Percentiles rank a stretch among this genome's conserved stretches.
Evolutionary conservation across 2,113 vertebrate genomes (phyloP).

Genomic region (Poecile atricapillus): DNA sequence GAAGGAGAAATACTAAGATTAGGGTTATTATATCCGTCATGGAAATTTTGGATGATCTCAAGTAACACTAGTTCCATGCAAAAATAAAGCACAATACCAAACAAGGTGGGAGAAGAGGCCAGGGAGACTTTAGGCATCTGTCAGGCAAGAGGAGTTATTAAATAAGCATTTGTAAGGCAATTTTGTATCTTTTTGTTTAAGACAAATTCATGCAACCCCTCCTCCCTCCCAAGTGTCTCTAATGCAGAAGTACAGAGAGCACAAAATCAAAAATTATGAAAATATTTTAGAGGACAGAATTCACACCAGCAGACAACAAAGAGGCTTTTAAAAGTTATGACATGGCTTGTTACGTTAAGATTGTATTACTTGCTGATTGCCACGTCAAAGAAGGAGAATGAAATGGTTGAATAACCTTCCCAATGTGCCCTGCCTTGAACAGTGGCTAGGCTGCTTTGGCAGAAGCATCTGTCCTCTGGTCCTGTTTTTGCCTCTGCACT

Average conservation of each 20-base stretch:
- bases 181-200: neutral
- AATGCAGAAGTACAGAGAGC: neutral
- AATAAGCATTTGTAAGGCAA: neutral
- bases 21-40: neutral
- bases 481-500: neutral
- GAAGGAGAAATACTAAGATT: neutral
- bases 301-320: neutral
- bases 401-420: neutral
- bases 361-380: neutral
- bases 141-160: neutral
- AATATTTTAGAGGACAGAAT: neutral
- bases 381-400: neutral
- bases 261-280: neutral
- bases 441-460: neutral
- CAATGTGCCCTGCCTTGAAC: neutral
- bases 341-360: neutral
- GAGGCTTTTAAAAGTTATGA: neutral
- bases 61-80: neutral
- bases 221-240: neutral
- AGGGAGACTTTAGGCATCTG: neutral
- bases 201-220: neutral
- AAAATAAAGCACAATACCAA: neutral
- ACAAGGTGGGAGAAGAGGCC: neutral
- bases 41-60: neutral
- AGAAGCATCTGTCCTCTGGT: neutral